Evolutionary conservation across 2,797 vertebrate genomes (phyloP).

Genomic region (Cuniculus paca): DNA sequence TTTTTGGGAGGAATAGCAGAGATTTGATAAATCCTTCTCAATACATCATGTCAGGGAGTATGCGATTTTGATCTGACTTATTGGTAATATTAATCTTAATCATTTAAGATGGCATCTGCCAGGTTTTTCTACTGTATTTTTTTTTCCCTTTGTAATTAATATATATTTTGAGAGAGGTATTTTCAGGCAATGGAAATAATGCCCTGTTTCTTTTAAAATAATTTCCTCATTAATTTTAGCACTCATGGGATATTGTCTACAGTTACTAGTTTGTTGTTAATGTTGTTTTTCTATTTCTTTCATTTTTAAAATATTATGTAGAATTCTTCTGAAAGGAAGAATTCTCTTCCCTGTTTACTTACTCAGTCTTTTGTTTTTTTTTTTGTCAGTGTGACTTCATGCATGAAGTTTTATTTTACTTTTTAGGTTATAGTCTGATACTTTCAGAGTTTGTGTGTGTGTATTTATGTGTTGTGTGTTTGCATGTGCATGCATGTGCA

Average conservation of each 20-base stretch:
- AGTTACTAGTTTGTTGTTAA: not conserved
- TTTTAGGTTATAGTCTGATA: not conserved
- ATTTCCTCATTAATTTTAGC: not conserved
- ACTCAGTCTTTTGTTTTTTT: not conserved
- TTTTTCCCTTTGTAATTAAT: not conserved
- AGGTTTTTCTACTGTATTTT: not conserved
- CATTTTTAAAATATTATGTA: not conserved
- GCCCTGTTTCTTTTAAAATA: not conserved
- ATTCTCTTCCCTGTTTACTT: not conserved
- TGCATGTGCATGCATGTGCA: not conserved
- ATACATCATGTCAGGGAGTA: not conserved
- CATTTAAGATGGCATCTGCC: not conserved
- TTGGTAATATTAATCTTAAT: not conserved
- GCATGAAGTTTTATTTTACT: conserved; percentile 8
- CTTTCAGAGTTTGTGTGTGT: not conserved
- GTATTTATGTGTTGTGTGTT: too few relatives aligned
- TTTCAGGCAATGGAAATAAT: conserved; percentile 28
- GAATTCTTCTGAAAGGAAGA: conserved; percentile 32
- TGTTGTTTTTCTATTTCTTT: not conserved
- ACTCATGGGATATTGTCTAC: not conserved
- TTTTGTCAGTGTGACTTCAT: not conserved
- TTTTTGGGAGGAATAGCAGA: not conserved
- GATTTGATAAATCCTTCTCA: not conserved
- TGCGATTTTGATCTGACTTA: not conserved
- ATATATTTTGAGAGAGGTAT: conserved; percentile 23